Evolutionary conservation across 2,113 vertebrate genomes (phyloP).

Genomic region (Myodes glareolus): DNA sequence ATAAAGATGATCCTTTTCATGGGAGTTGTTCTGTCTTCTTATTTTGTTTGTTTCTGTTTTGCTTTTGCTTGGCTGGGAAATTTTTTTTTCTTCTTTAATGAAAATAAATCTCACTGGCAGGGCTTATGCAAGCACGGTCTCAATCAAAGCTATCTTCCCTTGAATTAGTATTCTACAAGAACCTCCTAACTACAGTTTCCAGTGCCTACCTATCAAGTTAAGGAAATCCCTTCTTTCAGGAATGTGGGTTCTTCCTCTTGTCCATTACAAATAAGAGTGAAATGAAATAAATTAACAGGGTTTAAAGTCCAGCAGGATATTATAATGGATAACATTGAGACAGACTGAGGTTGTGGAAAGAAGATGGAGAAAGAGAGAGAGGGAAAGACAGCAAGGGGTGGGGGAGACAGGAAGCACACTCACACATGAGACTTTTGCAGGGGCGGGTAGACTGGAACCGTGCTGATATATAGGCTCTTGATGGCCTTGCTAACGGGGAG

Average conservation of each 20-base stretch:
- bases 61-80: slow-evolving; percentile 6
- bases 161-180: slow-evolving; percentile 48
- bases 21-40: not conserved
- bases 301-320: slow-evolving; percentile 58
- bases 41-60: slow-evolving; percentile 24
- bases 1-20: not conserved
- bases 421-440: not conserved
- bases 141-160: slow-evolving; percentile 9
- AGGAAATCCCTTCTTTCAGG: slow-evolving; percentile 2
- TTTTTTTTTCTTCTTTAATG: slow-evolving; percentile 52
- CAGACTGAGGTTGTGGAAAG: not conserved
- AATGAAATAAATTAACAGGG: slow-evolving; percentile 50
- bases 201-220: slow-evolving; percentile 43
- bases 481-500: slow-evolving; percentile 61
- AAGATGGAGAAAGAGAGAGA: not conserved
- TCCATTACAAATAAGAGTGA: slow-evolving; percentile 56
- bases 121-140: slow-evolving; percentile 34
- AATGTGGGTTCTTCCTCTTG: not conserved
- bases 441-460: not conserved
- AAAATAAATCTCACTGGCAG: slow-evolving; percentile 57
- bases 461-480: slow-evolving; percentile 47
- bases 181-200: not conserved
- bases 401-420: not conserved
- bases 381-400: not conserved
- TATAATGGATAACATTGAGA: slow-evolving; percentile 21